phyloP scores from a whole-genome alignment of 2,797 vertebrate genomes.

The Eutrigla gurnardus region DNA sequence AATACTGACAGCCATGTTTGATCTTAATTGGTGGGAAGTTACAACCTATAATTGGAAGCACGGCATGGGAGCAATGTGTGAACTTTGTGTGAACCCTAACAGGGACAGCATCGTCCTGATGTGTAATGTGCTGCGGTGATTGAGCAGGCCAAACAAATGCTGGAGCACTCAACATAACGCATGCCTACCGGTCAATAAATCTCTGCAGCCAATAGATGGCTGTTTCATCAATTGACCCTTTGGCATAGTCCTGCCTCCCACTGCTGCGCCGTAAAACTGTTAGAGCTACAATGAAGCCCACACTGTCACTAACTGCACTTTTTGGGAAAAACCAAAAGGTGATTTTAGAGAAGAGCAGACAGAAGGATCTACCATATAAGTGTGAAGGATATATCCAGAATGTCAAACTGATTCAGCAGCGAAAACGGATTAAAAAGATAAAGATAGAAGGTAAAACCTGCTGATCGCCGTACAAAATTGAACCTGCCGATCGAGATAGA shows the following conservation, averaged over 20 bases:
- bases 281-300: not conserved
- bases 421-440: no score
- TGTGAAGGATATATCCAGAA: no score
- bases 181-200: conserved; percentile 56
- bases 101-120: conserved; percentile 3
- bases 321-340: no score
- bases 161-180: conserved; percentile 16
- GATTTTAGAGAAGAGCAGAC: no score
- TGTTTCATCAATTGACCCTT: conserved; percentile 49
- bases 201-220: conserved; percentile 55
- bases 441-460: not conserved
- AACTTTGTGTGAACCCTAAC: conserved; percentile 23
- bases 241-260: not conserved
- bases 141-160: conserved; percentile 47
- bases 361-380: no score
- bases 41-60: not conserved
- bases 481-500: not conserved
- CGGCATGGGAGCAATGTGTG: not conserved
- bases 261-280: not conserved
- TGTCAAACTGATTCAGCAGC: not conserved
- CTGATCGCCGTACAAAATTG: not conserved
- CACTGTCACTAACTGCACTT: not conserved
- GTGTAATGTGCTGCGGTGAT: conserved; percentile 24
- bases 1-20: not conserved
- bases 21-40: conserved; percentile 20